Evolutionary conservation across 2,888 invertebrate genomes (phyloP), one percentile per base, ranked within the genome.

Genomic region (Napeogenes sylphis): DNA sequence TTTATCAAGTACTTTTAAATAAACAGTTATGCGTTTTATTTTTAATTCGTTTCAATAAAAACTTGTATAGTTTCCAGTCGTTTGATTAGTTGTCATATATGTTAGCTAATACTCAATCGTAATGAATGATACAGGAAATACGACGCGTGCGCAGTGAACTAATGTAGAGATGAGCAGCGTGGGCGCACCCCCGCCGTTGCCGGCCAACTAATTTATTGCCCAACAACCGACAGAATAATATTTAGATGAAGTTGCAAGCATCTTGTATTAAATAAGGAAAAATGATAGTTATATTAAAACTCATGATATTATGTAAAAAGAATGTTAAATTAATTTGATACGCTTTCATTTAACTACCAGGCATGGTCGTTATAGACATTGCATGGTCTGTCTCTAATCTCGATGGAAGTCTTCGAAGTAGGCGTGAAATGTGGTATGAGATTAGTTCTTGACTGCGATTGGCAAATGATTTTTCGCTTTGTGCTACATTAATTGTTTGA

Each of bases 121-220:
- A 68, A 69, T 70, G 80, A 85, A 85, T 83, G 82, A 76, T 79
- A 82, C 86, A 87, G 88, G 87, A 88, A 87, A 81, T 77, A 71
- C 75, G 77, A 76, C 85, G 85, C 87, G 87, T 87, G 88, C 85
- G 79, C 84, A 74, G 81, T 84, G 77, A 86, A 80, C 81, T 85
- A 82, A 85, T 85, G 83, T 77, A 69, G 74, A 85, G 88, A 89
- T 89, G 85, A 86, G 79, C 78, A 70, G 83, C 81, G 88, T 87
- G 83, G 88, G 89, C 83, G 86, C 85, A 83, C 85, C 87, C 87
- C 84, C 85, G 79, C 82, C 51, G 21, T 2, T 14, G 47, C n/a
- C 21, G 47, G 14, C 6, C 72, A 71, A 73, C 75, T 81, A 77
- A 77, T 84, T 81, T 70, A 70, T 70, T 79, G 76, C 78, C 75